Evolutionary conservation across 2,888 invertebrate genomes (phyloP), one percentile per base, ranked within the genome.

Genomic region (Agrilus mali): DNA sequence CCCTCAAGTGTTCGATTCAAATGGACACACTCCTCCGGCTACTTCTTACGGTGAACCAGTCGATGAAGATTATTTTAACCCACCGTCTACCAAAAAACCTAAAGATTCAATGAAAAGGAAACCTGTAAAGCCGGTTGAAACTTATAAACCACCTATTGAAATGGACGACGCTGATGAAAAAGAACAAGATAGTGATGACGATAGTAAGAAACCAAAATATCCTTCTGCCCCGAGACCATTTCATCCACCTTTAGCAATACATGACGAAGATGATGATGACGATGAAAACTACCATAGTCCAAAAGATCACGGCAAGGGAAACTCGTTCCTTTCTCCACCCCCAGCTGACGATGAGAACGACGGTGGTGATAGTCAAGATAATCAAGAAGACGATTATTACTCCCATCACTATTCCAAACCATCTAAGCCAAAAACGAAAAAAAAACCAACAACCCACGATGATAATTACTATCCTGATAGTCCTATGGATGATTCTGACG

Each of bases 21-120:
- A 27, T 27, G 10, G 10, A 10, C 27, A 27, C 4, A 2, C 27
- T 1, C 69, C 69, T 2, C 68, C 68, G 1, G 68, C 68, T 4
- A 44, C 68, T 68, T 41, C 52, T 57, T 32, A 69, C 70, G 6
- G 55, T 31, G 33, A 13, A 38, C 42, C 56, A 10, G 67, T 49
- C 40, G 70, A 70, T 45, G 70, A 70, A 40, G 65, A 69, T 2
- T 71, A 70, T 49, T 71, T 71, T 33, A 70, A 71, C 0, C 70
- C 40, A 3, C 16, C 39, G 15, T 22, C 34, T 17, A 12, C 33
- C 4, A 43, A 45, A 12, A 48, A 45, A 33, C 46, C 48, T 36
- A 35, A 33, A 10, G 34, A 45, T 22, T 38, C 45, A 2, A 10
- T 27, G 8, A 27, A 27, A 20, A 17, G n/a, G 10, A 43, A 43